Evolutionary conservation across 2,888 invertebrate genomes (phyloP).

Genomic region (Apamea crenata): DNA sequence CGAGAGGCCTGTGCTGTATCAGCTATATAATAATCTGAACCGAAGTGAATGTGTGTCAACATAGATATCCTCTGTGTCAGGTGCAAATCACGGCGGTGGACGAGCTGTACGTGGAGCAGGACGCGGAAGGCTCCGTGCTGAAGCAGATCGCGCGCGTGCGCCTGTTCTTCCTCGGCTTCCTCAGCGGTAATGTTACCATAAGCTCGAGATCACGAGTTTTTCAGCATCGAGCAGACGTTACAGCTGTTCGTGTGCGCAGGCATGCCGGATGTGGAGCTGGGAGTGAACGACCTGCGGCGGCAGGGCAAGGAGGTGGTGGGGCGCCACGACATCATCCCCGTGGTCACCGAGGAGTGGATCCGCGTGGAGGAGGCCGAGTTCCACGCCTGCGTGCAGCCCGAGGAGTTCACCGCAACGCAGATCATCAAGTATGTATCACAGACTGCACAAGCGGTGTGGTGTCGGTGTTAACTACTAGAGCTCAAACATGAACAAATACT

Average conservation of each 20-base stretch:
- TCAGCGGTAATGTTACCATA: conserved; percentile 92
- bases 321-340: conserved; percentile 99
- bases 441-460: neutral
- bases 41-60: neutral
- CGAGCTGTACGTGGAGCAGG: conserved; percentile 97
- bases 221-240: neutral
- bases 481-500: neutral
- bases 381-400: conserved; percentile 97
- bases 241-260: conserved; percentile 85
- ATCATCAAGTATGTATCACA: conserved; percentile 93
- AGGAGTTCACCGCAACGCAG: conserved; percentile 96
- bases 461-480: neutral
- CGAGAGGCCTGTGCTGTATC: neutral
- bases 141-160: conserved; percentile 98
- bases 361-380: conserved; percentile 98
- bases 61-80: conserved; percentile 67
- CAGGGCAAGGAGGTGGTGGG: conserved; percentile 99
- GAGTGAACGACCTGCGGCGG: conserved; percentile 99
- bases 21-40: neutral
- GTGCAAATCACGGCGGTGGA: conserved; percentile 98
- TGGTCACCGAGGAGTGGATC: conserved; percentile 99
- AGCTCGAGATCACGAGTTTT: neutral
- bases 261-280: conserved; percentile 99
- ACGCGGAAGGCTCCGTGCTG: conserved; percentile 94
- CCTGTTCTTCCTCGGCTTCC: conserved; percentile 98